Evolutionary conservation across 2,113 vertebrate species (phyloP), one percentile per base, ranked within the genome.

Genomic region (Chamaea fasciata): DNA sequence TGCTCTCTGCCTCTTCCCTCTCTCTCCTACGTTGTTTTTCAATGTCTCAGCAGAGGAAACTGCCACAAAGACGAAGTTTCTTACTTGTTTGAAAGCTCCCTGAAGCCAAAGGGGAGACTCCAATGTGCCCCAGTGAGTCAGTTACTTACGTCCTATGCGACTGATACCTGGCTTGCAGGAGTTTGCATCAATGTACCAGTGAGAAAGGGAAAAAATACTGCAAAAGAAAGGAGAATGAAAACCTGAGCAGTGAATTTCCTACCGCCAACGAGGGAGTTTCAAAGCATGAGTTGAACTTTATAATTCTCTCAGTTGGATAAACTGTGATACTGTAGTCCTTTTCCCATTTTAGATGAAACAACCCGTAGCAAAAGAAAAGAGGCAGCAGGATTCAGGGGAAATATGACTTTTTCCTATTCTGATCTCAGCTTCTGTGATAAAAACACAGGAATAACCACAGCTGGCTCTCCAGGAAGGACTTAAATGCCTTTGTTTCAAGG

Each of bases 401-500:
- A 87, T 63, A 57, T 0, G 5, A 50, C 21, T 90, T 83, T 78
- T 92, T 65, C 37, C 69, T 79, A 64, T 37, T 53, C 49, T 91
- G 13, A 52, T 64, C 24, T 59, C 49, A 83, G 62, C 37, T 63
- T 91, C n/a, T 87, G 8, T 73, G 21, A 30, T 69, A 78, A 74
- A 80, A 94, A 39, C 74, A 50, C 47, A 20, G 44, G 30, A 87
- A 33, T 70, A 94, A 63, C 19, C 46, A 30, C 15, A 73, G 19
- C 21, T 90, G 73, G 5, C 56, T 82, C 52, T 91, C 35, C 44
- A 67, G 73, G 52, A 92, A 87, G 30, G 42, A 30, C 49, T 88
- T 92, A 87, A 92, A 90, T 88, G 73, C 5, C 39, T 94, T 93
- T 90, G 71, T 95, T 96, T 92, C 80, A 74, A 86, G 52, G 59